A percentile compares a stretch with the other conserved stretches of the same genome.
These are phyloP conservation scores for Typhlichthys eigenmanni DNA, from an alignment of 2,797 vertebrate species.

Conservation along the genomic window DNA sequence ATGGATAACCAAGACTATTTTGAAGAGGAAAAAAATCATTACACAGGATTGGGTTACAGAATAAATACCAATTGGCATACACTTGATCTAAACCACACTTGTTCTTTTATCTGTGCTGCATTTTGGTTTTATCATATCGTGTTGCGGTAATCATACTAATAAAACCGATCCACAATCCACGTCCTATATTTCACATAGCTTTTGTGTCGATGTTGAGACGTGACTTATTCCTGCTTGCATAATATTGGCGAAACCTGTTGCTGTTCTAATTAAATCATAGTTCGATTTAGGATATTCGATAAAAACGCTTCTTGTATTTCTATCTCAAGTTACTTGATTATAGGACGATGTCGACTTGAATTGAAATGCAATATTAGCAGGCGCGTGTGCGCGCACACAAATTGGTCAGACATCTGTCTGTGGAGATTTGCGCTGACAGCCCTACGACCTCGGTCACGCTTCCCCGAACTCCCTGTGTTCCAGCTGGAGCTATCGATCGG, in stretches of 20 bases:
- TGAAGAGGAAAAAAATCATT: no score
- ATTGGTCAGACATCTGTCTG: constrained; percentile 65
- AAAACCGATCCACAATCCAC: no score
- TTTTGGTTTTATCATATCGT: no score
- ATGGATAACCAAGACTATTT: no score
- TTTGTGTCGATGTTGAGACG: no score
- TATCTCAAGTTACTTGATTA: constrained; percentile 25
- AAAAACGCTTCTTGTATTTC: constrained; percentile 15
- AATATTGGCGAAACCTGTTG: constrained; percentile 64
- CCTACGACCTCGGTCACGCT: constrained; percentile 57
- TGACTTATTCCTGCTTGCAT: constrained; percentile 30
- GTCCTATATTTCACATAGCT: no score
- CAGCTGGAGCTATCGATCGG: constrained; percentile 65
- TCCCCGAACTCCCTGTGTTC: constrained; percentile 55
- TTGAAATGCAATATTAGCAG: constrained; percentile 40
- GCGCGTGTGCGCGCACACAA: constrained; percentile 14
- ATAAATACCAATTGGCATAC: no score
- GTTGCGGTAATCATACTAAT: no score
- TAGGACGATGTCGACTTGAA: constrained; percentile 16
- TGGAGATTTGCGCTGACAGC: constrained; percentile 43
- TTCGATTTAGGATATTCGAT: constrained; percentile 2
- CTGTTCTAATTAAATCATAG: constrained; percentile 4
- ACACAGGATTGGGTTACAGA: no score
- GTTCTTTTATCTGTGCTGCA: no score
- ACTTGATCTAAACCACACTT: no score